Evolutionary conservation across 1,140 invertebrate genomes (phyloP), one percentile per base, ranked within the genome.

Genomic region (Meloidogyne chitwoodi): DNA sequence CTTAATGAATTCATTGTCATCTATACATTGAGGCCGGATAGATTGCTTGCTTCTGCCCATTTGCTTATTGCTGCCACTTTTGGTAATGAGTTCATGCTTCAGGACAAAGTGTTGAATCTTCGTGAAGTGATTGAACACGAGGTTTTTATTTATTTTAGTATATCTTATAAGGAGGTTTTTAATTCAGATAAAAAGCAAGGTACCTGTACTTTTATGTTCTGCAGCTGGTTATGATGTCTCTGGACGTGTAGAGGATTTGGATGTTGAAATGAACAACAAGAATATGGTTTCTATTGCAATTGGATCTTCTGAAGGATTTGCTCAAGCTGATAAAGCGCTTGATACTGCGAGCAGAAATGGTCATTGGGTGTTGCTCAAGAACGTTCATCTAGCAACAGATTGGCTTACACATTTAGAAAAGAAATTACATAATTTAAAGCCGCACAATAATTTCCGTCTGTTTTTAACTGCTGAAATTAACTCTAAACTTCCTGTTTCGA

Each of bases 351-450:
- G 80, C 74, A 98, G 98, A 88, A 93, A 93, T 81, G 97, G 97
- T 82, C 91, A 93, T 82, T 99, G 97, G 97, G 96, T 99, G 16
- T 91, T 99, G 88, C 88, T 99, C 77, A 99, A 99, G 90, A 99
- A 99, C 88, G 97, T 99, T 0, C 97, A 99, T 89, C 89, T 99
- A 73, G 96, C 97, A 5, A 95, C 97, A 0, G 93, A 94, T 80
- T 99, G 97, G 97, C 90, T 99, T 22, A 93, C 98, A 0, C 95
- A 98, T 87, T 89, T 99, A 80, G 97, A 99, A 88, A 99, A 99
- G 90, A 98, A 98, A 88, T 89, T 99, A 27, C 96, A 99, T 88
- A 95, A 93, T 63, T 88, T 98, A 62, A 83, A 83, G 38, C 94
- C 96, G 0, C 94, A 98, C 88, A 91, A 93, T 0, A 91, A 90